Percentiles rank a stretch among this genome's conserved stretches.
Evolutionary conservation across 2,113 vertebrate species (phyloP).

Genomic region (Tragelaphus buxtoni): DNA sequence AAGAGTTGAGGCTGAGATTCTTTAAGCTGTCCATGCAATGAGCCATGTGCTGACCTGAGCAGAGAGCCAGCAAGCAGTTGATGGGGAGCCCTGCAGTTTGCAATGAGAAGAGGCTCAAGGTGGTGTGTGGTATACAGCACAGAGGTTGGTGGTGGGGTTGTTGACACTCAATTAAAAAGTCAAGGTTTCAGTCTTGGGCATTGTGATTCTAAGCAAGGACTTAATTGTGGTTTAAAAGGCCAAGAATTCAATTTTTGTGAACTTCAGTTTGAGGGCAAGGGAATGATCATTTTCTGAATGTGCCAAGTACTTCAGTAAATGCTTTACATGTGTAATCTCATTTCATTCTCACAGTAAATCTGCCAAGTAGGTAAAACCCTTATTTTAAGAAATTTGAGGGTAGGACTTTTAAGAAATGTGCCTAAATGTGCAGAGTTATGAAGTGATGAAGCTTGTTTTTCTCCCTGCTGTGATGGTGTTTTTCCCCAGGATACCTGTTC

Average conservation of each 20-base stretch:
- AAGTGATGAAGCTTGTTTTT: neutral
- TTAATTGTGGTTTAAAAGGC: neutral
- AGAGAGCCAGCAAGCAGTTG: neutral
- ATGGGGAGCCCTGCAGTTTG: too few relatives aligned
- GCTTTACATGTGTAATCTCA: neutral
- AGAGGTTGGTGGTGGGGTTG: fast-evolving
- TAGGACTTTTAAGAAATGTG: neutral
- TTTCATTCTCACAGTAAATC: neutral
- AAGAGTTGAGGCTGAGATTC: neutral
- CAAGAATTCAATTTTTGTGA: neutral
- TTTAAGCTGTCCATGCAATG: neutral
- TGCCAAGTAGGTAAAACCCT: neutral
- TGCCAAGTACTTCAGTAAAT: neutral
- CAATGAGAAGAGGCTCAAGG: neutral
- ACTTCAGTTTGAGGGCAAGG: neutral
- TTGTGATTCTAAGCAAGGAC: neutral
- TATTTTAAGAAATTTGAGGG: neutral
- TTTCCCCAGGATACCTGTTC: neutral
- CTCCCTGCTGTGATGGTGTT: neutral
- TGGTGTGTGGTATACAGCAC: neutral
- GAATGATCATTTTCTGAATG: neutral
- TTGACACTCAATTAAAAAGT: neutral
- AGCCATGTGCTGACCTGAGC: neutral
- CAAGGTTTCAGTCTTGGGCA: neutral
- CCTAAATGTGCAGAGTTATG: neutral